Conservation (phyloP, 2,888 invertebrate genomes). For the Pogonocherus hispidulus region DNA sequence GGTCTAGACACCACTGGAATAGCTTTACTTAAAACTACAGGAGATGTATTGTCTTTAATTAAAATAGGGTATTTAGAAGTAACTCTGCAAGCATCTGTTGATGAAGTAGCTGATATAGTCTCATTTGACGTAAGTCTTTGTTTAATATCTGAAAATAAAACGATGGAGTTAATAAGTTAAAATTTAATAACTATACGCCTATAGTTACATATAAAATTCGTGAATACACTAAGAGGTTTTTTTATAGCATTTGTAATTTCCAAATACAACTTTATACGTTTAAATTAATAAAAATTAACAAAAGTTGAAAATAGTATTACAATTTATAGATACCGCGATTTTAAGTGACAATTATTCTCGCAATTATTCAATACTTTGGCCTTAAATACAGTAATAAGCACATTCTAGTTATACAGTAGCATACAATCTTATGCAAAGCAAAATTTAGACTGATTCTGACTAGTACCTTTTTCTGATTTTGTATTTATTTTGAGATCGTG, state of each 20-base stretch:
- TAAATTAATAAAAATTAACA: too few species aligned
- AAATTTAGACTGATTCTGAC: background rate
- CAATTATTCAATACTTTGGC: too few species aligned
- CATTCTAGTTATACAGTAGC: too few species aligned
- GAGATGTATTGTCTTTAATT: constrained; percentile 51
- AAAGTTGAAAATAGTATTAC: too few species aligned
- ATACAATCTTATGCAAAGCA: background rate
- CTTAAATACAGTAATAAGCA: too few species aligned
- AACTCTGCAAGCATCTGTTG: constrained; percentile 31
- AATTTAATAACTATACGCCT: too few species aligned
- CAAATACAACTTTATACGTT: too few species aligned
- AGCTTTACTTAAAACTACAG: constrained; percentile 56
- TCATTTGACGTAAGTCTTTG: constrained; percentile 35
- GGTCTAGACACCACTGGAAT: constrained; percentile 43
- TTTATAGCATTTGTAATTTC: too few species aligned
- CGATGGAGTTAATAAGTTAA: background rate
- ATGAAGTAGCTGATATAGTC: constrained; percentile 22
- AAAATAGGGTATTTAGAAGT: constrained; percentile 40
- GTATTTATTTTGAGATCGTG: constrained; percentile 56
- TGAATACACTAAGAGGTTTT: too few species aligned
- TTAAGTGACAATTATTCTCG: too few species aligned
- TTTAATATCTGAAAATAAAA: constrained; percentile 37
- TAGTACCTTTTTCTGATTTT: constrained; percentile 66
- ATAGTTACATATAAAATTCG: too few species aligned
- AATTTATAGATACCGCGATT: too few species aligned